phyloP scores from a whole-genome alignment of 2,113 vertebrate species.

The Anarrhichthys ocellatus region DNA sequence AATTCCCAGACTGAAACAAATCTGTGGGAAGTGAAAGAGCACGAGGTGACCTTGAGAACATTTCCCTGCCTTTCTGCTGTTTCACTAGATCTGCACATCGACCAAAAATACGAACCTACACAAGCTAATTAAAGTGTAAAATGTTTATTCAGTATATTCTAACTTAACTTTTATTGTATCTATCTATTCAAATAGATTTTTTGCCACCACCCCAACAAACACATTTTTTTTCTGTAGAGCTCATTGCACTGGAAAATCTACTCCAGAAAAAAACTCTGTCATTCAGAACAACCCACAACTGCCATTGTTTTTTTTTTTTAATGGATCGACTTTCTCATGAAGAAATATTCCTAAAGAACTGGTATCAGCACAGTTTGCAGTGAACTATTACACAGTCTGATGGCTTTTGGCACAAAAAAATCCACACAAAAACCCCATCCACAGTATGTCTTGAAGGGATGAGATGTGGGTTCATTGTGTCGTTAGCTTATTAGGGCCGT shows the following conservation, averaged over 20 bases:
- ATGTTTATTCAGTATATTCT: background rate
- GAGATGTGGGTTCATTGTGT: background rate
- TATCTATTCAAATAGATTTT: background rate
- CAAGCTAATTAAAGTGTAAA: background rate
- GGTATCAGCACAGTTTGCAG: background rate
- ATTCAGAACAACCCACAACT: background rate
- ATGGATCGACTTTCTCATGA: background rate
- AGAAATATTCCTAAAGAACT: background rate
- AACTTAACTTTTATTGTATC: background rate
- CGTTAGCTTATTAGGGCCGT: background rate
- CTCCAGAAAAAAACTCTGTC: background rate
- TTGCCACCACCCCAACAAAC: background rate
- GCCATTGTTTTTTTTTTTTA: background rate
- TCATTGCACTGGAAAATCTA: background rate
- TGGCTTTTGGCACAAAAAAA: background rate
- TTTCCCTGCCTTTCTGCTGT: slow-evolving; percentile 1
- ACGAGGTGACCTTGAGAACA: slow-evolving; percentile 22
- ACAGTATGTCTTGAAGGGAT: background rate
- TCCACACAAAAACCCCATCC: background rate
- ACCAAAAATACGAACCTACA: background rate
- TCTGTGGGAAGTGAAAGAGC: background rate
- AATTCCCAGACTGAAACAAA: background rate
- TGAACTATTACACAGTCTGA: background rate
- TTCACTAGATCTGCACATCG: background rate
- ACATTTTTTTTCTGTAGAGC: background rate